Percentiles rank a stretch among this genome's conserved stretches.
phyloP scores from a whole-genome alignment of 2,888 invertebrate genomes.

The Yponomeuta malinellus region DNA sequence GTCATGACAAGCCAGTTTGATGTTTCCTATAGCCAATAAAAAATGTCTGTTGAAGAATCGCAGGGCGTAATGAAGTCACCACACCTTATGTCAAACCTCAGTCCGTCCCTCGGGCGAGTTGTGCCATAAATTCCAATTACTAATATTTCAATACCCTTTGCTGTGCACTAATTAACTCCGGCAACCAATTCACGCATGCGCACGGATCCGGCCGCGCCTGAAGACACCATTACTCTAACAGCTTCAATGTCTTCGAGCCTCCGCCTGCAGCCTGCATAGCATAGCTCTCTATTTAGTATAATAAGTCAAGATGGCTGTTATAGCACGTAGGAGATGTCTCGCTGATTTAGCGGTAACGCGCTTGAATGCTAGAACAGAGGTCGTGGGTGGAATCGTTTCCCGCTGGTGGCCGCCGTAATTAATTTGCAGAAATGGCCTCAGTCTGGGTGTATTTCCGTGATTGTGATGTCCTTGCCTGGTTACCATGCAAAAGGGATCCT shows the following conservation, averaged over 20 bases:
- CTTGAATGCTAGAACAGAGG: no score
- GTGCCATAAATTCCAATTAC: conserved; percentile 57
- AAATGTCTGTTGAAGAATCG: not conserved
- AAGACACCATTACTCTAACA: conserved; percentile 63
- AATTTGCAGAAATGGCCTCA: no score
- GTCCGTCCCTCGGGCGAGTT: conserved; percentile 21
- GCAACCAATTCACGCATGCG: conserved; percentile 62
- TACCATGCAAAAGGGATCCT: no score
- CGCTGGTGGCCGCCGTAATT: no score
- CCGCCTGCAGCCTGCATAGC: not conserved
- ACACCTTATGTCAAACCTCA: conserved; percentile 43
- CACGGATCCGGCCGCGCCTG: conserved; percentile 55
- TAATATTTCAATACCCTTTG: conserved; percentile 56
- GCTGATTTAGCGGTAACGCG: no score
- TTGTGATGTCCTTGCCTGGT: no score
- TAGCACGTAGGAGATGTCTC: no score
- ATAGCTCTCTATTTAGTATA: not conserved
- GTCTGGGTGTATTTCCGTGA: no score
- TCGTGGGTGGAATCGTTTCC: no score
- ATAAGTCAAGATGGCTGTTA: not conserved
- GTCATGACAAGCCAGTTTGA: not conserved
- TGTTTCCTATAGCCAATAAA: not conserved
- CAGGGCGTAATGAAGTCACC: conserved; percentile 27
- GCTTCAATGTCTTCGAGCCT: conserved; percentile 30
- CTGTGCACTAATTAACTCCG: conserved; percentile 60